Evolutionary conservation across 2,888 invertebrate genomes (phyloP).

Genomic region (Dasypolia templi): DNA sequence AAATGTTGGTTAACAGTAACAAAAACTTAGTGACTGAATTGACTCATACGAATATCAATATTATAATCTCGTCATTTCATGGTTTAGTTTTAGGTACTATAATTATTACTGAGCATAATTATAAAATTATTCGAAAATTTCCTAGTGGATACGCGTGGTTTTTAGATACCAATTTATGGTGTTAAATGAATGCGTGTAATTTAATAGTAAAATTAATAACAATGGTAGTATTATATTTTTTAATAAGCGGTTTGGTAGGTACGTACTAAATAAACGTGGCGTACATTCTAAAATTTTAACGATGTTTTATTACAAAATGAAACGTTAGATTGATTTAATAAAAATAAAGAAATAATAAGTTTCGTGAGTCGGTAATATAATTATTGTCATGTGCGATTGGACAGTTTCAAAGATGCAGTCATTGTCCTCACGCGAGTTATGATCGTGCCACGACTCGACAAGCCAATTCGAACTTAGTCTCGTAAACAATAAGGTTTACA

Average conservation of each 20-base stretch:
- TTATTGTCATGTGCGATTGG: conserved; percentile 40
- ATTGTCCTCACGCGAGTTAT: conserved; percentile 63
- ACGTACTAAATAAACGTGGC: background rate
- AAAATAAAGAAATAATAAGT: conserved; percentile 31
- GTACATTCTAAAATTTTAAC: background rate
- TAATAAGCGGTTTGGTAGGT: background rate
- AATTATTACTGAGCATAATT: background rate
- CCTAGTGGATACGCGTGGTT: conserved; percentile 6
- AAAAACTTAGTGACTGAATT: conserved; percentile 11
- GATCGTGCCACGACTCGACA: conserved; percentile 31
- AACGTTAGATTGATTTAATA: conserved; percentile 17
- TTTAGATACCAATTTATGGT: conserved; percentile 8
- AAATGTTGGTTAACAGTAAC: background rate
- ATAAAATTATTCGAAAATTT: conserved; percentile 16
- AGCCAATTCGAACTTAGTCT: conserved; percentile 20
- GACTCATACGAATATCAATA: conserved; percentile 14
- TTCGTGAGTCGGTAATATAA: conserved; percentile 27
- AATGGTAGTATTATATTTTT: too few relatives aligned
- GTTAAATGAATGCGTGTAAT: background rate
- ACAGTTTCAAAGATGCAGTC: conserved; percentile 64
- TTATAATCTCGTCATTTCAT: conserved; percentile 23
- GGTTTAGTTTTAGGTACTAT: background rate
- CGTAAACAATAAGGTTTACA: conserved; percentile 31
- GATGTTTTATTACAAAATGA: conserved; percentile 5
- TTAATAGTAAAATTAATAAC: background rate